phyloP scores from a whole-genome alignment of 2,888 invertebrate species.

The Petrolisthes cinctipes region DNA sequence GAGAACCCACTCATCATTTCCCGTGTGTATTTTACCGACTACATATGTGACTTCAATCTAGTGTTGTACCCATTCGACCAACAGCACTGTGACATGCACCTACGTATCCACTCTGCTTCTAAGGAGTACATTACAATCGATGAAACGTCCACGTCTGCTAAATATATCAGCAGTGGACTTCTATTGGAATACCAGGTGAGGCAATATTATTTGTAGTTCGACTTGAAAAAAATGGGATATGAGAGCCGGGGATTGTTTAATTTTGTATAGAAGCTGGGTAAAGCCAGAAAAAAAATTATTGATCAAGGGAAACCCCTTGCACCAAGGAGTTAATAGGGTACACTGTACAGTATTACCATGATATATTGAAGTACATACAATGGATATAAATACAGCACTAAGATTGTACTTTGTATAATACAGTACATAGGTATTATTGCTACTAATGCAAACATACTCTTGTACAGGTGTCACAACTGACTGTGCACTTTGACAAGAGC shows the following conservation, averaged over 20 bases:
- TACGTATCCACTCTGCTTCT: slow-evolving; percentile 53
- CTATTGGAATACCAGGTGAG: slow-evolving; percentile 52
- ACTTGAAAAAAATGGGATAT: too few relatives aligned
- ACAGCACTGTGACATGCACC: slow-evolving; percentile 59
- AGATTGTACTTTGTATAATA: too few relatives aligned
- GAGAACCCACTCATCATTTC: slow-evolving; percentile 60
- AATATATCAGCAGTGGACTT: slow-evolving; percentile 45
- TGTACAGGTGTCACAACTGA: slow-evolving; percentile 10
- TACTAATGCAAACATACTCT: too few relatives aligned
- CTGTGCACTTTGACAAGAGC: slow-evolving; percentile 24
- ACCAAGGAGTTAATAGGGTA: too few relatives aligned
- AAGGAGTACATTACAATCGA: slow-evolving; percentile 44
- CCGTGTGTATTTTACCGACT: slow-evolving; percentile 58
- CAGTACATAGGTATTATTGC: too few relatives aligned
- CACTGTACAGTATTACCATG: too few relatives aligned
- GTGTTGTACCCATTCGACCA: slow-evolving; percentile 61
- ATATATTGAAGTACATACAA: too few relatives aligned
- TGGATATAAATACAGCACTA: too few relatives aligned
- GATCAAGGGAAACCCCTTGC: too few relatives aligned
- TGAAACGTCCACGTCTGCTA: slow-evolving; percentile 6
- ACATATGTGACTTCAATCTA: slow-evolving; percentile 58
- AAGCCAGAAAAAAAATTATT: too few relatives aligned
- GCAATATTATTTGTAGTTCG: not conserved
- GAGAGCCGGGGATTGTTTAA: too few relatives aligned
- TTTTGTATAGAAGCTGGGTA: too few relatives aligned